Base-by-base conservation (phyloP, 1,140 invertebrate species). In the Aphaenogaster ashmeadi region DNA sequence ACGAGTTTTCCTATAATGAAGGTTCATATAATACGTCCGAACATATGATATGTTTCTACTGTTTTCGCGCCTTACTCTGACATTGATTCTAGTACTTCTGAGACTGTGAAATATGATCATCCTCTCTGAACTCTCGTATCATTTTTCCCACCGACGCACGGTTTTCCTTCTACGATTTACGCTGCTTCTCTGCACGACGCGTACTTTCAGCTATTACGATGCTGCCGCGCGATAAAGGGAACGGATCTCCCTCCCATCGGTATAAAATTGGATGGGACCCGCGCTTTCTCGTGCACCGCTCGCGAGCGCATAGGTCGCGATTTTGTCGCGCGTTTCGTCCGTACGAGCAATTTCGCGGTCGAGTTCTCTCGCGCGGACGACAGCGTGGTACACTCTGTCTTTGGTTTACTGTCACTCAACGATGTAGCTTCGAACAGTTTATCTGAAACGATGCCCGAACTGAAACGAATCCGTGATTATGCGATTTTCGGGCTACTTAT, bases 201-300 rank as follows among this genome's bases (percentile, higher is more conserved):
- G 44, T 38, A 60, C 56, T 84, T 75, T 47, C 54, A 84, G 54
- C 69, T 84, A 84, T 84, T 75, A 84, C 69, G 69, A 84, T 84
- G 54, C 41, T n/a, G 18, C 54, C 41, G 67, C 66, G 62, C 38
- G 56, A 75, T 87, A 89, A 90, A 60, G 11, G 71, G 38, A 54
- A 72, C 33, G 84, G 66, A 80, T 67, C 60, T 52, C 36, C 56
- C 79, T 90, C 36, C 47, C 60, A 52, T 80, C 62, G 62, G 41
- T 81, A 91, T 91, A 90, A 91, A 91, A 91, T 91, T 90, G 80
- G 77, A 89, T 87, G 58, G 79, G 33, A 81, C 7, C 27, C 44
- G 52, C 47, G 56, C 41, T 72, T 52, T 44, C 66, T 58, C 38
- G 52, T 33, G 50, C 54, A 4, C 54, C 60, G 36, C 27, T 27